Percentiles rank a stretch among this genome's conserved stretches.
Evolutionary conservation across 2,113 vertebrate species (phyloP).

Genomic region (Campylomormyrus numenius): DNA sequence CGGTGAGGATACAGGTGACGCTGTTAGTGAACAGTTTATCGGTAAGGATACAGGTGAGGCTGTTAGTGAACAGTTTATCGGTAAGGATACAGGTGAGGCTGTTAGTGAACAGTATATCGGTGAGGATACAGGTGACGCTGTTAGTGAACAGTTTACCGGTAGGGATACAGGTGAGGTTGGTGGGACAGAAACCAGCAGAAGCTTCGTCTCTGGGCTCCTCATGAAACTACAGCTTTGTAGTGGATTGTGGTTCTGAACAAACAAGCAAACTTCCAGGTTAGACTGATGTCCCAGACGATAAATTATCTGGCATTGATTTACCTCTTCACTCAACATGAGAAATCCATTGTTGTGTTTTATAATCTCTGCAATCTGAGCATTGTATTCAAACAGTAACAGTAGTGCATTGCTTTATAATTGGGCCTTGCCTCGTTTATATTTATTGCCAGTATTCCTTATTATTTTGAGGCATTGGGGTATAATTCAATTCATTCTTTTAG

Average conservation of each 20-base stretch:
- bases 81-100: not conserved
- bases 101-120: not conserved
- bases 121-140: not conserved
- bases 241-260: not conserved
- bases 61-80: not conserved
- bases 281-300: not conserved
- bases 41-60: not conserved
- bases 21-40: not conserved
- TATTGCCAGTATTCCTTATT: not conserved
- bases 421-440: not conserved
- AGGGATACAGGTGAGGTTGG: not conserved
- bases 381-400: not conserved
- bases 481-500: not conserved
- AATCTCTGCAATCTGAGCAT: not conserved
- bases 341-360: not conserved
- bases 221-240: not conserved
- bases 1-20: not conserved
- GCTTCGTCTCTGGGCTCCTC: not conserved
- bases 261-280: not conserved
- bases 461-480: not conserved
- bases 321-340: not conserved
- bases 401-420: not conserved
- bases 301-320: not conserved
- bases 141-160: not conserved
- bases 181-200: not conserved